Base-by-base conservation (phyloP, 2,888 invertebrate species). In the Palloptera scutellata region DNA sequence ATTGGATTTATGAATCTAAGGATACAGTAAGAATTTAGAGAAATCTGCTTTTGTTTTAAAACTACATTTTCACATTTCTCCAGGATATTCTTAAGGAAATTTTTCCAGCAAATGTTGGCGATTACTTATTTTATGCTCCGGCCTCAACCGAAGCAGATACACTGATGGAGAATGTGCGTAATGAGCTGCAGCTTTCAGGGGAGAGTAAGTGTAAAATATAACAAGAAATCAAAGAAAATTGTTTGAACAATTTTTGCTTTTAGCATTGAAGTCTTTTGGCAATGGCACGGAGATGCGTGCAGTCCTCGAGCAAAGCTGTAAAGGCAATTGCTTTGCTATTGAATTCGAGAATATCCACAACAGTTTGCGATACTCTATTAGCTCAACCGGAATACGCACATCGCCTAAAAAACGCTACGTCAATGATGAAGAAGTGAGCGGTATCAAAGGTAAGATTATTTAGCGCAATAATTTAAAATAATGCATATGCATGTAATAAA, bases 281-380 rank as follows among this genome's bases (percentile, higher is more conserved):
- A 75, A 73, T 61, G 72, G 75, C 15, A 60, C 57, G 1, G 73
- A 76, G 41, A 79, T 83, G 81, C 72, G 76, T 42, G 8, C 70
- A 52, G 74, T 71, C 8, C 74, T 83, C 70, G 79, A 83, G 61
- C 75, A 77, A 40, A 73, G 75, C 2, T 79, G 80, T 52, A 72
- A 66, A 12, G 75, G 78, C 1, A 79, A 74, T 19, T 81, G 80
- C 42, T 83, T 83, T 69, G 79, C 77, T 1, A 76, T 83, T 3
- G 17, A 74, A 61, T 82, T 80, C 60, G 57, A 78, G 17, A 53
- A 74, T 10, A 17, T 19, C 10, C 17, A 9, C 9, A 69, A 78
- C 0, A 78, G 73, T 1, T 76, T 88, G 3, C 78, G 82, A 45
- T 89, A 88, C 77, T 86, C 86, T 0, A 84, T 89, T 19, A 84